Evolutionary conservation across 1,140 invertebrate genomes (phyloP), one percentile per base, ranked within the genome.

Genomic region (Megalopta genalis): DNA sequence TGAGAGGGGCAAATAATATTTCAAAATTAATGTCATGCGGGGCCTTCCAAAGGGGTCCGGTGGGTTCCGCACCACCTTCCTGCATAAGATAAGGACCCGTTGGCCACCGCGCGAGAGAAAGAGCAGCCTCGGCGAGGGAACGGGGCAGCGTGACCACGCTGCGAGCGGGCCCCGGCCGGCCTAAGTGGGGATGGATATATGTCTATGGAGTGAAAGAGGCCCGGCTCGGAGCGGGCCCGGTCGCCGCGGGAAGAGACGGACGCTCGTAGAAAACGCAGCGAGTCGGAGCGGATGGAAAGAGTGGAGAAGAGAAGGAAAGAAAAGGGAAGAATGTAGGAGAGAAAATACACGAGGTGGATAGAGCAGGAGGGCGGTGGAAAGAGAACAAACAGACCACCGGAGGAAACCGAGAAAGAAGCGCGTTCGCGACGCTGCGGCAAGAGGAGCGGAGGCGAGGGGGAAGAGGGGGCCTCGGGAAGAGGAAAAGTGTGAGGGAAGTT

Each of bases 1-100:
- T 62, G 75, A 70, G 84, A 42, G 83, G 74, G 54, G 80, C 82
- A 84, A 89, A 90, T 89, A 89, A 90, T 90, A 90, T 88, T 90
- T 90, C 82, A 90, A 90, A 90, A 90, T 90, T 90, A 89, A 89
- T 88, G 87, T 89, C 89, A 87, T 82, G 87, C 79, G 84, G 80
- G 76, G 74, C 71, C 83, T 72, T 82, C 66, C 76, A 85, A 88
- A 84, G 74, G 77, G 77, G 82, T 77, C 73, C 79, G 84, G 84
- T 85, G 81, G 81, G 69, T 76, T 73, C 77, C 76, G 77, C 73
- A 80, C 77, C 84, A 86, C 57, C 85, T 88, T 87, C 82, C 82
- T 87, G 77, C 77, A 75, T 86, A 87, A 88, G 77, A 87, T 83
- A 86, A 87, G 86, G 80, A 85, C 71, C 83, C 79, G 75, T 86